These are phyloP conservation scores for Nipponia nippon DNA, from an alignment of 2,113 vertebrate genomes.

Conservation along the genomic window DNA sequence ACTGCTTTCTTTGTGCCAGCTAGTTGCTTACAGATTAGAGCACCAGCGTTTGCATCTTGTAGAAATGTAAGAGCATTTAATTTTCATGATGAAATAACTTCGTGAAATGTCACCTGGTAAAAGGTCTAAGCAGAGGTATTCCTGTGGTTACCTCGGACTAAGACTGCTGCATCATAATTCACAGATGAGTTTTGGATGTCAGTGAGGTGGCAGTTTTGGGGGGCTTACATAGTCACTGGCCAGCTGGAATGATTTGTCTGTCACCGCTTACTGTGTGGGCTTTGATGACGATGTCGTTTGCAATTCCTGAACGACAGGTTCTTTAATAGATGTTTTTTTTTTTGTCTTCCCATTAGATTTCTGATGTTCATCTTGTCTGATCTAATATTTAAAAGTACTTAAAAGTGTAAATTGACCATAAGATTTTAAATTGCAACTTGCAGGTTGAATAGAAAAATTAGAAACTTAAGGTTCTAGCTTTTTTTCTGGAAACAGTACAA, in stretches of 20 bases:
- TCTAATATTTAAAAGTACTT: not conserved
- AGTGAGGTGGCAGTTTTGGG: not conserved
- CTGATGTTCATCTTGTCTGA: not conserved
- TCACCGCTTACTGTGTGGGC: not conserved
- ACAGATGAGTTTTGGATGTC: not conserved
- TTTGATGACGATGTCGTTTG: not conserved
- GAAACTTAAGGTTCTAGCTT: not conserved
- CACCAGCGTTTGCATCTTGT: not conserved
- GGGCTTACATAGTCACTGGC: not conserved
- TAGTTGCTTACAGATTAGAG: not conserved
- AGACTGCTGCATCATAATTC: fast-evolving
- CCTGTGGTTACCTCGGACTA: not conserved
- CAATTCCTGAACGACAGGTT: not conserved
- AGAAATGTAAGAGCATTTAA: not conserved
- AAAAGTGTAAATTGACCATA: not conserved
- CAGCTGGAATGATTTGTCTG: not conserved
- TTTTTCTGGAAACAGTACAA: not conserved
- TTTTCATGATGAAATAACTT: not conserved
- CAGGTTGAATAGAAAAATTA: not conserved
- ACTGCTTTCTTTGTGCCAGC: not conserved
- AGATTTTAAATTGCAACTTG: not conserved
- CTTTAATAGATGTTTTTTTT: not conserved
- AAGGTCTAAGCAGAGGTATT: not conserved
- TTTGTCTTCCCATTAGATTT: not conserved
- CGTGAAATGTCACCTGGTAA: not conserved